Percentiles rank a stretch among this genome's conserved stretches.
Conservation (phyloP, 2,888 invertebrate genomes). For the Empis livida region DNA sequence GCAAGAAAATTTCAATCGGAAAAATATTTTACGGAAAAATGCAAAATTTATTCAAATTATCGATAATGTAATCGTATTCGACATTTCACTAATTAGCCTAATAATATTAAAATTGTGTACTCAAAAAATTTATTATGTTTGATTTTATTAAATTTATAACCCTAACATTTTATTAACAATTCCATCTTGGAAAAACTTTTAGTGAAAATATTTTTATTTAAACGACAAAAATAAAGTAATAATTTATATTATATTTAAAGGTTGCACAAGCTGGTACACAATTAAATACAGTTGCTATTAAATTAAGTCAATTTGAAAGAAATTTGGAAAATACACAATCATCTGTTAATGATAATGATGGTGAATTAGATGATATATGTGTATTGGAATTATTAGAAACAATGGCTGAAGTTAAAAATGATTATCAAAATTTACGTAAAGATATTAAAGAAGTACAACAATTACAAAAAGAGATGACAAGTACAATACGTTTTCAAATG, state of each 20-base stretch:
- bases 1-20: too few species aligned
- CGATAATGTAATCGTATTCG: too few species aligned
- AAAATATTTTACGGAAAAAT: too few species aligned
- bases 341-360: conserved; percentile 12
- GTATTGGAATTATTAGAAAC: conserved; percentile 61
- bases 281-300: conserved; percentile 58
- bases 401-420: conserved; percentile 64
- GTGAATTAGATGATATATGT: conserved; percentile 44
- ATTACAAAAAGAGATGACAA: conserved; percentile 62
- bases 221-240: too few species aligned
- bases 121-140: too few species aligned
- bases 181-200: too few species aligned
- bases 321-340: conserved; percentile 21
- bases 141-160: too few species aligned
- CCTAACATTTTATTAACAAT: too few species aligned
- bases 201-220: too few species aligned
- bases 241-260: conserved; percentile 30
- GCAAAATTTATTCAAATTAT: too few species aligned
- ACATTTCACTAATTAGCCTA: too few species aligned
- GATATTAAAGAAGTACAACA: conserved; percentile 71
- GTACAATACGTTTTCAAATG: conserved; percentile 59
- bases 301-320: conserved; percentile 58
- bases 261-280: conserved; percentile 61
- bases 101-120: too few species aligned
- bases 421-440: conserved; percentile 64